phyloP scores from a whole-genome alignment of 1,140 invertebrate species.

The Centruroides sculpturatus region DNA sequence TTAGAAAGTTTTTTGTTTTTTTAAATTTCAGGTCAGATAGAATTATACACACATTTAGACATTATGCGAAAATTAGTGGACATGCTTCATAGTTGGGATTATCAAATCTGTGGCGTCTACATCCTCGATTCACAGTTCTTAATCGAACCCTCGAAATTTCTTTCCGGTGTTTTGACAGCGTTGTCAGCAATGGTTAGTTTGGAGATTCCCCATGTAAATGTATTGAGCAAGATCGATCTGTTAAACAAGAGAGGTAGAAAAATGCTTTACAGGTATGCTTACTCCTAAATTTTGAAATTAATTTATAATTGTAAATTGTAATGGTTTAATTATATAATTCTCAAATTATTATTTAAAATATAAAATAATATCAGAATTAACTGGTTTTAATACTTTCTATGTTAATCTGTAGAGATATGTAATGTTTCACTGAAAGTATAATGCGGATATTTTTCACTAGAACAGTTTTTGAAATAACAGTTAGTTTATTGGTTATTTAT shows the following conservation, averaged over 20 bases:
- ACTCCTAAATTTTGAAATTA: conserved; percentile 26
- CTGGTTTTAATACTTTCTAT: too few relatives aligned
- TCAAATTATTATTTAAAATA: too few relatives aligned
- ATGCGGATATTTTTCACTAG: too few relatives aligned
- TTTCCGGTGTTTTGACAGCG: conserved; percentile 85
- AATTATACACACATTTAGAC: conserved; percentile 90
- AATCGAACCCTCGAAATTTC: conserved; percentile 87
- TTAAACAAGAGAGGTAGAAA: conserved; percentile 64
- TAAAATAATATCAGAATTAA: too few relatives aligned
- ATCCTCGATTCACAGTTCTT: conserved; percentile 94
- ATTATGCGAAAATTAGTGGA: conserved; percentile 71
- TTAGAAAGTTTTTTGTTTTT: conserved; percentile 1
- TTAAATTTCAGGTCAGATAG: conserved; percentile 65
- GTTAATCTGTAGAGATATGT: too few relatives aligned
- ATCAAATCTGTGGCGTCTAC: conserved; percentile 74
- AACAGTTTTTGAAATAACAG: too few relatives aligned
- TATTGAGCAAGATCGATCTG: conserved; percentile 91
- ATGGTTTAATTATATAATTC: too few relatives aligned
- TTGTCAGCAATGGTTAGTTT: conserved; percentile 93
- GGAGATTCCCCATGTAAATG: conserved; percentile 84
- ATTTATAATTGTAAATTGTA: too few relatives aligned
- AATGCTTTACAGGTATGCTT: conserved; percentile 46
- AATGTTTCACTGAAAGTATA: too few relatives aligned
- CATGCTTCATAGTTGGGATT: conserved; percentile 42
- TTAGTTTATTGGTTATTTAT: too few relatives aligned